These are phyloP conservation scores for Sarcophilus harrisii DNA, from an alignment of 2,797 vertebrate species.

Conservation along the genomic window DNA sequence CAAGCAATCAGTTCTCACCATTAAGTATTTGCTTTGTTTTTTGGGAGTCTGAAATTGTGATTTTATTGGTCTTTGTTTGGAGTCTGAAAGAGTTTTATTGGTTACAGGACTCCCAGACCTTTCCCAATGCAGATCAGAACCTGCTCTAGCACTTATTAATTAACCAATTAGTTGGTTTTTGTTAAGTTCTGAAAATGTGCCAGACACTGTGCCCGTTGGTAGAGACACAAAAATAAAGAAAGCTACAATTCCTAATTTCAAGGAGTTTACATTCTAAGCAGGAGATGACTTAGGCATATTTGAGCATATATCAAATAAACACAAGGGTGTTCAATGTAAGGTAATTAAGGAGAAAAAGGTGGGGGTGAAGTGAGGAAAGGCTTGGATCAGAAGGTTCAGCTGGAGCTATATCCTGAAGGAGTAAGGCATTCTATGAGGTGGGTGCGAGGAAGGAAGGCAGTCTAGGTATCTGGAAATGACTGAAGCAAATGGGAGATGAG, in stretches of 20 bases:
- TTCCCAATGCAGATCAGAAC: neutral
- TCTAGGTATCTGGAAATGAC: neutral
- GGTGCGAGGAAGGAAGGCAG: neutral
- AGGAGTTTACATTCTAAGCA: neutral
- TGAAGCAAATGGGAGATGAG: neutral
- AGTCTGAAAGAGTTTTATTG: neutral
- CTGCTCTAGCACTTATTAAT: neutral
- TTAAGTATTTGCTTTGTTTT: neutral
- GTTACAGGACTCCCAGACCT: neutral
- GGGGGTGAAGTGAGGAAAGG: neutral
- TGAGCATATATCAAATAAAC: neutral
- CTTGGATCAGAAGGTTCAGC: neutral
- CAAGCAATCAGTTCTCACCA: neutral
- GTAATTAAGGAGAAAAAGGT: neutral
- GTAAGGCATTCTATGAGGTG: neutral
- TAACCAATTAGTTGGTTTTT: neutral
- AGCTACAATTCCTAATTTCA: neutral
- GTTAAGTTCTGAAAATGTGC: neutral
- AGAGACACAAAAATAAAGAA: neutral
- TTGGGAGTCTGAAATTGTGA: neutral
- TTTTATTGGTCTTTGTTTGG: too few relatives aligned
- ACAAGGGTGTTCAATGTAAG: neutral
- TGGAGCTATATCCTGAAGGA: neutral
- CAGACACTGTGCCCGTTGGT: neutral
- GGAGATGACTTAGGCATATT: neutral